Conservation (phyloP, 2,113 vertebrate genomes). For the Hystrix cristata region DNA sequence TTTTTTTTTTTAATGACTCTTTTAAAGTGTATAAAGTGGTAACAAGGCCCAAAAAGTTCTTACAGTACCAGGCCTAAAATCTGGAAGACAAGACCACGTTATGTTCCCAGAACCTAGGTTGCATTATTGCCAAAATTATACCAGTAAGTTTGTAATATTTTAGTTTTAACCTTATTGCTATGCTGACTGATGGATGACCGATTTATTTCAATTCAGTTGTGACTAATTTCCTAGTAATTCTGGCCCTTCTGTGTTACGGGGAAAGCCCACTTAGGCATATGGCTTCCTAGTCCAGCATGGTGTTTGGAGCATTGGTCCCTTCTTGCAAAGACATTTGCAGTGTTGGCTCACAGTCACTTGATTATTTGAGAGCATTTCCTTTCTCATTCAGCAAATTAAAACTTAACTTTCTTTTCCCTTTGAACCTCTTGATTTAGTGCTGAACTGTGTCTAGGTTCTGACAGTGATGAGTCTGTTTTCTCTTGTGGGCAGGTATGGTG, state of each 20-base stretch:
- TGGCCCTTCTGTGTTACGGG: not conserved
- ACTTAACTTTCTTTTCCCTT: not conserved
- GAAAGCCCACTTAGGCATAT: not conserved
- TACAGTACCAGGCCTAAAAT: not conserved
- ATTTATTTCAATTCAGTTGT: not conserved
- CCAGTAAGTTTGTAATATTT: not conserved
- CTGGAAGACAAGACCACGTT: not conserved
- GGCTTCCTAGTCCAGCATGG: not conserved
- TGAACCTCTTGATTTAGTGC: not conserved
- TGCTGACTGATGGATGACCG: not conserved
- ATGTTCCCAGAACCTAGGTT: not conserved
- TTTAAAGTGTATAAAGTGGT: not conserved
- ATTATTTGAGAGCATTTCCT: not conserved
- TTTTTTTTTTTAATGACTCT: not conserved
- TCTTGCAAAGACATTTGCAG: not conserved
- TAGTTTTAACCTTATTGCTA: not conserved
- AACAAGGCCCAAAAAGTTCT: not conserved
- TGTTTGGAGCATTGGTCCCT: not conserved
- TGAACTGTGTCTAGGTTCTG: not conserved
- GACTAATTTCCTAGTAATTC: not conserved
- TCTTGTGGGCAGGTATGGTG: not conserved
- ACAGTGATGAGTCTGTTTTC: not conserved
- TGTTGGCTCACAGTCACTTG: not conserved
- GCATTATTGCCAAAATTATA: not conserved
- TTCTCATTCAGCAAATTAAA: not conserved